Evolutionary conservation across 2,113 vertebrate species (phyloP).

Genomic region (Orycteropus afer): DNA sequence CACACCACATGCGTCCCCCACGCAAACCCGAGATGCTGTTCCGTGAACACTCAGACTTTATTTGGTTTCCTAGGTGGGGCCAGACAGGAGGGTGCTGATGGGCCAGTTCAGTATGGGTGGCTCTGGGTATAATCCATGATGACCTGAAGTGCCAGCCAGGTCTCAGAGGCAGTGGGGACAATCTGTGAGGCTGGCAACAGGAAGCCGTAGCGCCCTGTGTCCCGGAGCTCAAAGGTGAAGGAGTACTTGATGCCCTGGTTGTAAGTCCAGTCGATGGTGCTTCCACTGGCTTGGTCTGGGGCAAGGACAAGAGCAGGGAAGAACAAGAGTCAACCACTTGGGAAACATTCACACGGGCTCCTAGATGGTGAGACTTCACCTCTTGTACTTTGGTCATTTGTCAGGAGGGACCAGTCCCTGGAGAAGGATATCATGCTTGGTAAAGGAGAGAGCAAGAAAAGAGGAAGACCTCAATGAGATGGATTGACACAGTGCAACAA

Average conservation of each 20-base stretch:
- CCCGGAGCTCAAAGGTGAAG: slow-evolving; percentile 95
- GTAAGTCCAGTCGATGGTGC: slow-evolving; percentile 95
- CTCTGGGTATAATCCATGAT: slow-evolving; percentile 90
- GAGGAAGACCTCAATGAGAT: too few relatives aligned
- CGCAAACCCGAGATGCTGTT: neutral
- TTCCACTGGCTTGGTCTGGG: slow-evolving; percentile 93
- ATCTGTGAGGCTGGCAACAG: slow-evolving; percentile 94
- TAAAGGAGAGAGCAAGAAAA: too few relatives aligned
- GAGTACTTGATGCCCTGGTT: slow-evolving; percentile 95
- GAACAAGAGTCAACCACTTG: fast-evolving
- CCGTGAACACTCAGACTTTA: slow-evolving; percentile 52
- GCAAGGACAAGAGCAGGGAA: neutral
- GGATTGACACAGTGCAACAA: too few relatives aligned
- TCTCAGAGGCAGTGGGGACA: slow-evolving; percentile 93
- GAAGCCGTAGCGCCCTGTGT: slow-evolving; percentile 93
- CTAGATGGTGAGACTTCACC: too few relatives aligned
- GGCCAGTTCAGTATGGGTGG: slow-evolving; percentile 86
- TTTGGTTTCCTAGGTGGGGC: neutral
- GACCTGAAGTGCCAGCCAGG: slow-evolving; percentile 91
- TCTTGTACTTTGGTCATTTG: too few relatives aligned
- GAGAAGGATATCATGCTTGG: too few relatives aligned
- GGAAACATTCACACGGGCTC: neutral
- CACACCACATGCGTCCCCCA: neutral
- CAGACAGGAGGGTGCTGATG: neutral
- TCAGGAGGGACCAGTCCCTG: too few relatives aligned